Base-by-base conservation (phyloP, 1,140 invertebrate species). In the Brachionus angularis region DNA sequence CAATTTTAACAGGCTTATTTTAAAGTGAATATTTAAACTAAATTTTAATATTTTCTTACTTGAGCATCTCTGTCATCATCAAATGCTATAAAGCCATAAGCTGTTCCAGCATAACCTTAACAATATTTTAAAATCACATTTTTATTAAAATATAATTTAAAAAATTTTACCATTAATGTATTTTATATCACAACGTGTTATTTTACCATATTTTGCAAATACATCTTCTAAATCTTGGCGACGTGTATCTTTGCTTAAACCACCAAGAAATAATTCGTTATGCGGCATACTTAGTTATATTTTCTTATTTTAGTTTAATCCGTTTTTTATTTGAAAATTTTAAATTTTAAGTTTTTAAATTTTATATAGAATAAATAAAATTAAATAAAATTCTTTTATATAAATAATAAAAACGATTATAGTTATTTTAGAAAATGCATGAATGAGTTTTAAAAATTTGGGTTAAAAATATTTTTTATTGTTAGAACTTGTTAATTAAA, bases 11-110 rank as follows among this genome's bases (percentile, higher is more conserved):
- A n/a, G n/a, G n/a, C n/a, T n/a, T n/a, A n/a, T n/a, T n/a, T n/a
- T 42, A 14, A 42, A 42, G 10, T 42, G 27, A 71, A 25, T 18
- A 61, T 10, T 53, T 47, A 31, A 73, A 55, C 12, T 12, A 14
- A 55, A 46, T 62, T 29, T 23, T 49, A 21, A 64, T 39, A 29
- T 36, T 25, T 1, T 12, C 75, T 76, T 74, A 77, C 76, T 72
- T 77, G 76, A 2, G 76, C 76, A 74, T 77, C 76, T 49, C 76
- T 31, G 47, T 75, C 73, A 58, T 77, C 76, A 58, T 77, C 76
- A 72, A 75, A 77, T 67, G 75, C 76, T 5, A 77, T 74, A 74
- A 77, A 77, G 8, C 76, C 76, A 70, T 77, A 77, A 2, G 76
- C 76, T 76, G 72, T 36, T 25, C 72, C 62, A 8, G 53, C 50